Base-by-base conservation (phyloP, 2,797 vertebrate genomes). In the Lindbergichthys nudifrons region DNA sequence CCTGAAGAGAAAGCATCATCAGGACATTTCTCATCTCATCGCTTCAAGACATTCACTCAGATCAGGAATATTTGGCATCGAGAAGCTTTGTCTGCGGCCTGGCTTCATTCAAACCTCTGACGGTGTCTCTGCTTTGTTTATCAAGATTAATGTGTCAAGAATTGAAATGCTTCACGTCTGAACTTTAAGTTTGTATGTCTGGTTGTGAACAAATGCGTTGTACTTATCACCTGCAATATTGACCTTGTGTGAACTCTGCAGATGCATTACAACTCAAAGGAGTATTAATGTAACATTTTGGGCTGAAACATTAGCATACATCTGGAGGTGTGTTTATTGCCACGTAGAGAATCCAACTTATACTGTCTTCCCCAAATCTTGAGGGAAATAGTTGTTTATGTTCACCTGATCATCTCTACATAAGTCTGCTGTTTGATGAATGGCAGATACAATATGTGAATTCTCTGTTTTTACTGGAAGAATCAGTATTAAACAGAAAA, bases 61-160 rank as follows among this genome's bases (percentile, higher is more conserved):
- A 66, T 70, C 36, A 59, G 66, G 26, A 54, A 47, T 59, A 56
- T 48, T 10, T 74, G 66, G 45, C 62, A 74, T 21, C 12, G n/a
- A 21, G 30, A 39, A 51, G 9, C 19, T 45, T 48, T 16, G 7
- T 65, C 56, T 69, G 41, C 10, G 3, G 54, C 30, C 7, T 43
- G 2, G 30, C 3, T 72, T 30, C 6, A 53, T 59, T 43, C 41
- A 56, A 65, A 61, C 16, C 12, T 70, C 56, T 77, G 15, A 62
- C 13, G 76, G 26, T 41, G 1, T 58, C 15, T 73, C 66, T 51
- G 54, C 0, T 60, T 69, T 73, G 48, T 76, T 69, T 63, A 50
- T n/a, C 16, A 15, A 53, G 69, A 56, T 39, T 11, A 46, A 50
- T 18, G 56, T 32, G 16, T 69, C 42, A 23, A 26, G 15, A 14